These are phyloP conservation scores for Rhaphigaster nebulosa DNA, from an alignment of 2,888 invertebrate species.

Conservation along the genomic window DNA sequence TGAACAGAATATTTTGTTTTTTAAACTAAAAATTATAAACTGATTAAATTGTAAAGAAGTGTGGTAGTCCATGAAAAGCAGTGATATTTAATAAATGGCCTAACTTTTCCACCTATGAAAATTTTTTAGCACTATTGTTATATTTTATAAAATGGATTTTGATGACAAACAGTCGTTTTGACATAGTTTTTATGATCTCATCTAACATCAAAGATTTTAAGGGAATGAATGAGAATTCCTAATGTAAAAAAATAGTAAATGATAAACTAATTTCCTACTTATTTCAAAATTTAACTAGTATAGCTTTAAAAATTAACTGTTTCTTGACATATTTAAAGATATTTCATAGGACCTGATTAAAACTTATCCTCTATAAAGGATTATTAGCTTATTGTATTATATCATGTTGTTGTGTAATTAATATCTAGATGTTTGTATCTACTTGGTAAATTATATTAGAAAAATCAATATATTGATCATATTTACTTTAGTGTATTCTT, in stretches of 20 bases:
- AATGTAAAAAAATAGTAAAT: background rate
- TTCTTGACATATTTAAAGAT: background rate
- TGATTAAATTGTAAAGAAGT: background rate
- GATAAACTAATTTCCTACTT: background rate
- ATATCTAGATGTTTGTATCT: constrained; percentile 17
- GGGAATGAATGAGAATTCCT: background rate
- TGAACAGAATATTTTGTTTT: background rate
- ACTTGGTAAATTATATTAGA: background rate
- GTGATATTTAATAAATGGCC: constrained; percentile 21
- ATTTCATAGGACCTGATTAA: background rate
- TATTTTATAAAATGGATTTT: background rate
- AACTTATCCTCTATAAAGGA: background rate
- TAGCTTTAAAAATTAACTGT: background rate
- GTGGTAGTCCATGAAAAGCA: background rate
- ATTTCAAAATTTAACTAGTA: background rate
- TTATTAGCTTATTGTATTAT: constrained; percentile 35
- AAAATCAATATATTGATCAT: background rate
- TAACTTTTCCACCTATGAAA: background rate
- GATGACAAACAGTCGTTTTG: background rate
- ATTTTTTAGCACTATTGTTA: background rate
- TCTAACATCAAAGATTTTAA: background rate
- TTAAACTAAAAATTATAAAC: background rate
- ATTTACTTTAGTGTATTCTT: background rate
- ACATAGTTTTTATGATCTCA: constrained; percentile 21
- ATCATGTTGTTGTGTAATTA: background rate